phyloP scores from a whole-genome alignment of 2,113 vertebrate genomes.

The Halcyon malimbica region DNA sequence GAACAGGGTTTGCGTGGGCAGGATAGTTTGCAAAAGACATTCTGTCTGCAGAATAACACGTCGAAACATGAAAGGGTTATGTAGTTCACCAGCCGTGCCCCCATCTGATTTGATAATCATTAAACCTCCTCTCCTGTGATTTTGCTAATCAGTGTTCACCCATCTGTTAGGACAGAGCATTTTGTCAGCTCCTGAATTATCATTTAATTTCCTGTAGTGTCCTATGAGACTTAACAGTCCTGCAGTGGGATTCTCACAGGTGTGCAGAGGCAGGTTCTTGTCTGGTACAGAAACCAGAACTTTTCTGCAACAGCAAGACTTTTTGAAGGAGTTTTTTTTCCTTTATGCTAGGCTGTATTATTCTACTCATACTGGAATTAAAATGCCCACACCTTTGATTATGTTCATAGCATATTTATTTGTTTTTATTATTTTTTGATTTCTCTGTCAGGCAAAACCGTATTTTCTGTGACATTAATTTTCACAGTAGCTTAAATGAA shows the following conservation, averaged over 20 bases:
- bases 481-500: background rate
- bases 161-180: background rate
- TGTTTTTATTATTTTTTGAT: background rate
- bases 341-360: background rate
- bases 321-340: background rate
- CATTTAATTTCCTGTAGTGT: background rate
- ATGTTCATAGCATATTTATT: background rate
- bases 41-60: background rate
- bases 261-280: background rate
- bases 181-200: background rate
- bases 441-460: background rate
- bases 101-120: background rate
- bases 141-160: background rate
- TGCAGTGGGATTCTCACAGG: background rate
- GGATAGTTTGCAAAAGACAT: background rate
- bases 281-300: background rate
- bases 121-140: background rate
- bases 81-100: background rate
- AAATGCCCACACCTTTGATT: background rate
- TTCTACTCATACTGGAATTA: background rate
- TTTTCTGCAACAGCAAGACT: background rate
- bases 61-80: background rate
- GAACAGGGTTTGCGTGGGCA: background rate
- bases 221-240: fast-evolving
- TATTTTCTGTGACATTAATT: background rate